Conservation (phyloP, 2,888 invertebrate genomes). For the Tetramorium bicarinatum region DNA sequence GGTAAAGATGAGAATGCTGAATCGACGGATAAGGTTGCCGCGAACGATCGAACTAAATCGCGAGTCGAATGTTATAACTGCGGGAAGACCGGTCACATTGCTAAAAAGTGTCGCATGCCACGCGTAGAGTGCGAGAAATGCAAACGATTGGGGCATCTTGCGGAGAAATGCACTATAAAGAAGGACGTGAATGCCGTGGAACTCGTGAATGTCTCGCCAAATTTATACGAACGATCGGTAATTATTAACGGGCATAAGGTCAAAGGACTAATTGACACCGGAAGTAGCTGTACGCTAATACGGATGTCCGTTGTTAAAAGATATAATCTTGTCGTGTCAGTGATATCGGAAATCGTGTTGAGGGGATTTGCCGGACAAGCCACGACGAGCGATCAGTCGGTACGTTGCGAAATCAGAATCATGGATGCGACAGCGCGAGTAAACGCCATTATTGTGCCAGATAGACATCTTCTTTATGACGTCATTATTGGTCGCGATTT, state of each 20-base stretch:
- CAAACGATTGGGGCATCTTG: background rate
- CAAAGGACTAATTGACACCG: constrained; percentile 8
- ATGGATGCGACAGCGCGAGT: background rate
- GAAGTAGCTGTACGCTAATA: constrained; percentile 15
- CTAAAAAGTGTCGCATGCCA: background rate
- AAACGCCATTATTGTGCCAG: background rate
- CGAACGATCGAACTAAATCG: no score
- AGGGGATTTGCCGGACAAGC: background rate
- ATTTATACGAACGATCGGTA: background rate
- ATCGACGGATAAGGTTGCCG: background rate
- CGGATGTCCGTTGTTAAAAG: constrained; percentile 5
- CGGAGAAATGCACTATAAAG: background rate
- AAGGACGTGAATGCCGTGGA: constrained; percentile 1
- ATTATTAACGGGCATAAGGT: constrained; percentile 6
- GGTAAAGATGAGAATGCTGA: background rate
- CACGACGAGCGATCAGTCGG: background rate
- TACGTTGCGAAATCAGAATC: background rate
- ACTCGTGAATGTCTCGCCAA: background rate
- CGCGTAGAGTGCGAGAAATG: background rate
- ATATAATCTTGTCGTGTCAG: background rate
- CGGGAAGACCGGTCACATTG: constrained; percentile 14
- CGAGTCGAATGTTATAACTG: background rate
- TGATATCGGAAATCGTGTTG: background rate
- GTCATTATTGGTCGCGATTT: constrained; percentile 19
- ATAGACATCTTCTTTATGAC: background rate